phyloP scores from a whole-genome alignment of 2,113 vertebrate genomes.

The Hippocampus abdominalis region DNA sequence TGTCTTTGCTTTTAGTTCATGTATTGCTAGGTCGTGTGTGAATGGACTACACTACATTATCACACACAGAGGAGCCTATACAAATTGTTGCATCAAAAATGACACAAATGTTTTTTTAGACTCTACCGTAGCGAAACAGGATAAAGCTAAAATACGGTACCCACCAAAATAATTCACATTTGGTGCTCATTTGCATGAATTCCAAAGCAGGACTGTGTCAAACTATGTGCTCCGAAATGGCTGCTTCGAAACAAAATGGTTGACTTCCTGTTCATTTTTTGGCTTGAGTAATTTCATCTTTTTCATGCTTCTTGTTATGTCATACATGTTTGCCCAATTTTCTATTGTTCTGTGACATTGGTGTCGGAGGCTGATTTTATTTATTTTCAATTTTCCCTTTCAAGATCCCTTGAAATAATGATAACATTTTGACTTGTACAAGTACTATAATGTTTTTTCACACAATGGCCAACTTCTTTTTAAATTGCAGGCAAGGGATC shows the following conservation, averaged over 20 bases:
- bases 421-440: too few species aligned
- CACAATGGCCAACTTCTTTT: too few species aligned
- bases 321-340: too few species aligned
- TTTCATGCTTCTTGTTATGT: neutral
- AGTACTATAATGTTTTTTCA: too few species aligned
- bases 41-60: neutral
- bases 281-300: neutral
- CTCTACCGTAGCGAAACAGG: neutral
- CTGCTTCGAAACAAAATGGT: neutral
- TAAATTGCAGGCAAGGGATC: too few species aligned
- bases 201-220: neutral
- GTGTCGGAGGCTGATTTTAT: neutral
- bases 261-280: too few species aligned
- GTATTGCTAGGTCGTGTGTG: constrained; percentile 49
- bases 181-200: neutral
- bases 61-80: neutral
- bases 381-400: too few species aligned
- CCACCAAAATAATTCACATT: neutral
- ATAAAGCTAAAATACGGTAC: neutral
- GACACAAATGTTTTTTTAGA: neutral
- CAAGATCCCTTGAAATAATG: too few species aligned
- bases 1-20: constrained; percentile 61
- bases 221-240: neutral
- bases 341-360: too few species aligned
- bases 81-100: neutral